phyloP scores from a whole-genome alignment of 2,113 vertebrate genomes.

The Girardinichthys multiradiatus region DNA sequence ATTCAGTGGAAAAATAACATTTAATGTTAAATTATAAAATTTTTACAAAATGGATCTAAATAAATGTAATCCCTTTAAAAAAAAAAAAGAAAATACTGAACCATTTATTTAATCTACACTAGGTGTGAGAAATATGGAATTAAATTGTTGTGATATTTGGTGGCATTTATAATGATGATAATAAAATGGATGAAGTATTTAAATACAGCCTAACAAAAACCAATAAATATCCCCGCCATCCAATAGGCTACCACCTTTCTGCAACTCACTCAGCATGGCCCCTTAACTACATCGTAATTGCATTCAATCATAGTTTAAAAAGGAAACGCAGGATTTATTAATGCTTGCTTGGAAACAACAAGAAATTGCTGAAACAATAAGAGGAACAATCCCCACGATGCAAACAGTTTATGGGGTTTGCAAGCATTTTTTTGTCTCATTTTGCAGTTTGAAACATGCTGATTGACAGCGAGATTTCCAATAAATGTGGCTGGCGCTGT shows the following conservation, averaged over 20 bases:
- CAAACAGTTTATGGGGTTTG: not conserved
- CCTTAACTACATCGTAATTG: no score
- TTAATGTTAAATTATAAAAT: no score
- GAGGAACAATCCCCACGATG: not conserved
- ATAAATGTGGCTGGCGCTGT: not conserved
- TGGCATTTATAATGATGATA: no score
- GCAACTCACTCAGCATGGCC: no score
- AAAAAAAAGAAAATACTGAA: not conserved
- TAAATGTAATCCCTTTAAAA: no score
- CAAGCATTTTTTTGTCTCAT: not conserved
- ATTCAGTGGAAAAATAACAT: no score
- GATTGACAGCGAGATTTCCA: not conserved
- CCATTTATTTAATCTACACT: not conserved
- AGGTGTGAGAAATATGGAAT: not conserved
- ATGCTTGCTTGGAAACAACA: not conserved
- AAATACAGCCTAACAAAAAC: no score
- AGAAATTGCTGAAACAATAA: not conserved
- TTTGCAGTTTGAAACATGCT: not conserved
- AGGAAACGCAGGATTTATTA: not conserved
- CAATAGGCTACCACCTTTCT: no score
- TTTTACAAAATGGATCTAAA: no score
- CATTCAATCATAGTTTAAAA: no score
- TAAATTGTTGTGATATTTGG: not conserved
- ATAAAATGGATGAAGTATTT: no score
- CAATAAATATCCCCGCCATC: no score